phyloP scores from a whole-genome alignment of 1,140 invertebrate species.

The Branchinecta lindahli region DNA sequence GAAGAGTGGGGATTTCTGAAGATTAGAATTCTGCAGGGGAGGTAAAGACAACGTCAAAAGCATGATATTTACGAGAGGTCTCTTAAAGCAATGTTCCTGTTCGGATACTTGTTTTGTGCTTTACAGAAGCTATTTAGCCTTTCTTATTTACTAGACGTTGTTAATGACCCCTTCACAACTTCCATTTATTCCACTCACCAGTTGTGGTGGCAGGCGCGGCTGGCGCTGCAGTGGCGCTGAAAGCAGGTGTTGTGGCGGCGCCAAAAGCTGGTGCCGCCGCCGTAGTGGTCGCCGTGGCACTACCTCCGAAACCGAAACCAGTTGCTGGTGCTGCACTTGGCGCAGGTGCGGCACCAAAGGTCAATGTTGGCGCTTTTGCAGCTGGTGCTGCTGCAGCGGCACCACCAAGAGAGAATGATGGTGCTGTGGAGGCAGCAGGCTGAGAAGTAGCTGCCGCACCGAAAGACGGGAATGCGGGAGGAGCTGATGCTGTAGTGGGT shows the following conservation, averaged over 20 bases:
- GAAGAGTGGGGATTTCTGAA: no score
- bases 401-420: neutral
- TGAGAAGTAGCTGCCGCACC: neutral
- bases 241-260: slow-evolving; percentile 3
- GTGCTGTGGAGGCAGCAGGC: neutral
- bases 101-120: no score
- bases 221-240: neutral
- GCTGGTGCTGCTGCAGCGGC: neutral
- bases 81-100: no score
- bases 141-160: no score
- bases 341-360: neutral
- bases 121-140: no score
- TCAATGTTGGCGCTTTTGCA: neutral
- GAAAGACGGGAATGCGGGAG: neutral
- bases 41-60: no score
- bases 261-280: slow-evolving; percentile 7
- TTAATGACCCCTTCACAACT: neutral
- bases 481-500: neutral
- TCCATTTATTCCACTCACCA: no score
- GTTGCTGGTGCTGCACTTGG: slow-evolving; percentile 6
- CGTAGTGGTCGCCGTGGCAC: neutral
- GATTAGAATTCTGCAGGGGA: no score
- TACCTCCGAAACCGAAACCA: slow-evolving; percentile 13
- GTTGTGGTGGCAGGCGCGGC: neutral
- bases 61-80: no score